phyloP scores from a whole-genome alignment of 2,797 vertebrate genomes.

The Poliocrania exsul region DNA sequence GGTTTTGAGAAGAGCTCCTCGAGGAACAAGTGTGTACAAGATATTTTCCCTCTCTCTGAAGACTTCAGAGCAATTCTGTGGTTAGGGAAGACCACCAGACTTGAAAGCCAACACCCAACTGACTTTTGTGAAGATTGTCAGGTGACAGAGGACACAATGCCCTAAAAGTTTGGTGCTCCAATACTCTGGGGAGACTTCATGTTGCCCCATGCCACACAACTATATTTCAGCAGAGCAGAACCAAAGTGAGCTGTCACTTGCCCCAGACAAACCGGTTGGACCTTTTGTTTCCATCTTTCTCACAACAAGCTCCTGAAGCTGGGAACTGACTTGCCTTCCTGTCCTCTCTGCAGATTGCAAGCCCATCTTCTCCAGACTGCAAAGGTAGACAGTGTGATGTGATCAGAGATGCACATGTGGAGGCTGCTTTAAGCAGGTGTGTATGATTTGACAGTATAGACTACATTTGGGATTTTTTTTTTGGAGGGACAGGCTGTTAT shows the following conservation, averaged over 20 bases:
- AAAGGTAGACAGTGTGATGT: neutral
- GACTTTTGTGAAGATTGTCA: neutral
- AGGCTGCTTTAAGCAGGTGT: neutral
- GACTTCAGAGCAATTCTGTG: neutral
- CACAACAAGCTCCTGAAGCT: neutral
- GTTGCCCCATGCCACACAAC: accelerated
- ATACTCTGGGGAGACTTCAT: neutral
- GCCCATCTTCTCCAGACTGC: neutral
- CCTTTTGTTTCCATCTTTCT: neutral
- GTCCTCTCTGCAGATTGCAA: neutral
- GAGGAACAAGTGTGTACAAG: neutral
- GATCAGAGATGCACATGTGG: neutral
- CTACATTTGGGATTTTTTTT: neutral
- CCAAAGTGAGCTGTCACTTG: neutral
- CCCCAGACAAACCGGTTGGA: neutral
- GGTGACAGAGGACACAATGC: accelerated
- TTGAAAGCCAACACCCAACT: neutral
- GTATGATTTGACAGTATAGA: neutral
- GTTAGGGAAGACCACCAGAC: neutral
- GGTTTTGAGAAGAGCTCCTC: neutral
- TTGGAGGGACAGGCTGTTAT: neutral
- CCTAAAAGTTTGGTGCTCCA: neutral
- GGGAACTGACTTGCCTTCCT: neutral
- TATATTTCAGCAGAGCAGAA: neutral
- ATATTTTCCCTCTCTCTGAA: neutral